phyloP scores from a whole-genome alignment of 2,888 invertebrate species.

The Bugula neritina region DNA sequence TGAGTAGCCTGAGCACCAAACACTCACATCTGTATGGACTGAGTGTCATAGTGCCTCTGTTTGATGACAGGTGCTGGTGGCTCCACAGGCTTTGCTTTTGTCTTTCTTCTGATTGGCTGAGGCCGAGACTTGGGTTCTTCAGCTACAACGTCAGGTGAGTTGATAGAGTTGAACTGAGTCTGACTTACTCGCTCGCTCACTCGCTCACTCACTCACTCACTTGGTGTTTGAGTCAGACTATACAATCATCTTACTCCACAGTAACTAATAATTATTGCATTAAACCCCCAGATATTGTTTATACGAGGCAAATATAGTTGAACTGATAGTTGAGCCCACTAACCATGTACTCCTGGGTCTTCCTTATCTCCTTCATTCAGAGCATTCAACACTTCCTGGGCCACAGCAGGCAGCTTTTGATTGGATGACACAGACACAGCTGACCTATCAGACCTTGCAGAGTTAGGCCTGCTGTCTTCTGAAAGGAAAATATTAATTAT shows the following conservation, averaged over 20 bases:
- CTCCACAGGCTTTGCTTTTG: neutral
- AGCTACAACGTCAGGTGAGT: too few relatives aligned
- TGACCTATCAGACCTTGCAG: slow-evolving; percentile 3
- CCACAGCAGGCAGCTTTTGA: neutral
- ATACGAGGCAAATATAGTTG: too few relatives aligned
- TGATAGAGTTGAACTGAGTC: too few relatives aligned
- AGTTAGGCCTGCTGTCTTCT: neutral
- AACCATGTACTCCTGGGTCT: neutral
- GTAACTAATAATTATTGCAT: too few relatives aligned
- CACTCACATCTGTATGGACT: slow-evolving; percentile 12
- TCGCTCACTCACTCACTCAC: too few relatives aligned
- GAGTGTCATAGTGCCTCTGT: slow-evolving; percentile 21
- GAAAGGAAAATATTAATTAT: too few relatives aligned
- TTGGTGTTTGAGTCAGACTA: too few relatives aligned
- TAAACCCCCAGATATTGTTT: too few relatives aligned
- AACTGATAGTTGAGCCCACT: too few relatives aligned
- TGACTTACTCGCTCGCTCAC: too few relatives aligned
- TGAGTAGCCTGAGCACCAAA: neutral
- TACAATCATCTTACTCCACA: too few relatives aligned
- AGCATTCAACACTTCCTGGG: neutral
- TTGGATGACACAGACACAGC: neutral
- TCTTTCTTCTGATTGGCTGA: neutral
- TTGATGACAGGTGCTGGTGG: neutral
- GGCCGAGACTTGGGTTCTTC: neutral
- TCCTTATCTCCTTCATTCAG: neutral